Evolutionary conservation across 1,140 invertebrate species (phyloP).

Genomic region (Zaprionus vittiger): DNA sequence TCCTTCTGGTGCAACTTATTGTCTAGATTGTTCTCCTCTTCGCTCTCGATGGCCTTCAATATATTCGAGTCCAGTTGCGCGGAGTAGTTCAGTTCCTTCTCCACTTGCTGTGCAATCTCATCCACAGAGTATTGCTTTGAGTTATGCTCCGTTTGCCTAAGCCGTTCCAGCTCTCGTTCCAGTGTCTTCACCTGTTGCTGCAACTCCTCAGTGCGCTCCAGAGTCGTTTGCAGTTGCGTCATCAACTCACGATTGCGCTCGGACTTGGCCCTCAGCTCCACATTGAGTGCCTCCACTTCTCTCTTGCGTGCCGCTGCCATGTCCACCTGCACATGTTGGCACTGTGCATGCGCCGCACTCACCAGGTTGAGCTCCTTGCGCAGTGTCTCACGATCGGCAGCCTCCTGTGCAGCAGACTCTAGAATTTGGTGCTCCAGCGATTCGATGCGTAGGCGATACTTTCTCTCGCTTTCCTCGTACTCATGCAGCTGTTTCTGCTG

Average conservation of each 20-base stretch:
- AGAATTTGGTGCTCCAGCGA: constrained; percentile 60
- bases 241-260: constrained; percentile 42
- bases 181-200: constrained; percentile 56
- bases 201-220: constrained; percentile 49
- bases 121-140: constrained; percentile 85
- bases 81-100: constrained; percentile 87
- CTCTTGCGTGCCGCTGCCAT: constrained; percentile 58
- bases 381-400: constrained; percentile 64
- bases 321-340: constrained; percentile 49
- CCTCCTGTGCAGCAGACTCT: constrained; percentile 60
- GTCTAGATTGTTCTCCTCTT: constrained; percentile 85
- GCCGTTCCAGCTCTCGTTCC: constrained; percentile 68
- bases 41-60: constrained; percentile 85
- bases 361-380: constrained; percentile 63
- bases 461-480: constrained; percentile 63
- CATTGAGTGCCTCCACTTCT: constrained; percentile 63
- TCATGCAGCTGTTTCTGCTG: constrained; percentile 51
- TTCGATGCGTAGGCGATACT: constrained; percentile 53
- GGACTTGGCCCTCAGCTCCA: constrained; percentile 63
- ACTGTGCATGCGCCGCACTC: constrained; percentile 65
- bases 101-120: constrained; percentile 86
- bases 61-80: constrained; percentile 86
- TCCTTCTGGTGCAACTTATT: constrained; percentile 83
- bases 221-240: constrained; percentile 45
- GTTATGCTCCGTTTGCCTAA: constrained; percentile 67